phyloP scores from a whole-genome alignment of 2,113 vertebrate species.

The Phodopus roborovskii region DNA sequence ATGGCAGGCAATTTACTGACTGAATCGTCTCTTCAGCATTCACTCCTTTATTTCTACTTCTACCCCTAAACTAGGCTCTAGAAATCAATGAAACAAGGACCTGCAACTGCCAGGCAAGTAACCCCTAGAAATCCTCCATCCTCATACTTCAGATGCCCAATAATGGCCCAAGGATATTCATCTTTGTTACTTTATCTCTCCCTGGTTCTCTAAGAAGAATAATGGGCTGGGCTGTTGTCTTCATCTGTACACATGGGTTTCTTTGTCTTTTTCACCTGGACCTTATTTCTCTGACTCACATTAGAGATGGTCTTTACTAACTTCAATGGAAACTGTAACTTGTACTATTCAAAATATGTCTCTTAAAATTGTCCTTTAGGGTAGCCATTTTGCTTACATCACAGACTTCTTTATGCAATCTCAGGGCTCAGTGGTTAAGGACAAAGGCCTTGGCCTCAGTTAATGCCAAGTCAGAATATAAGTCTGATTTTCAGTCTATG shows the following conservation, averaged over 20 bases:
- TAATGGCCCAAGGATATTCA: rapidly evolving
- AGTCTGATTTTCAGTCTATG: neutral
- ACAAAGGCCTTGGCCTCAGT: neutral
- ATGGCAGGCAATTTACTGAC: neutral
- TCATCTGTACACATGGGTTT: neutral
- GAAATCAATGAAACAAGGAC: neutral
- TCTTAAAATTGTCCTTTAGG: neutral
- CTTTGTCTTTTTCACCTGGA: neutral
- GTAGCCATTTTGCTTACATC: neutral
- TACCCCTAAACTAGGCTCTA: neutral
- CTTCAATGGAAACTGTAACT: neutral
- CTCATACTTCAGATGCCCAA: neutral
- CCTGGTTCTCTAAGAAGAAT: neutral
- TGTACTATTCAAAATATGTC: neutral
- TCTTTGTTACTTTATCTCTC: neutral
- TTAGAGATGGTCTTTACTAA: neutral
- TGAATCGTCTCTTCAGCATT: too few relatives aligned
- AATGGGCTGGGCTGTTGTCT: rapidly evolving
- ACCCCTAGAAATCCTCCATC: too few relatives aligned
- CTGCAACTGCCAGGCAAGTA: neutral
- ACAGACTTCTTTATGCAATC: neutral
- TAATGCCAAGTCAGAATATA: neutral
- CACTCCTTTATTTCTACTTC: neutral
- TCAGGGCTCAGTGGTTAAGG: neutral
- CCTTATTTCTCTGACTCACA: neutral